phyloP scores from a whole-genome alignment of 2,113 vertebrate species.

The Chloroceryle aenea region DNA sequence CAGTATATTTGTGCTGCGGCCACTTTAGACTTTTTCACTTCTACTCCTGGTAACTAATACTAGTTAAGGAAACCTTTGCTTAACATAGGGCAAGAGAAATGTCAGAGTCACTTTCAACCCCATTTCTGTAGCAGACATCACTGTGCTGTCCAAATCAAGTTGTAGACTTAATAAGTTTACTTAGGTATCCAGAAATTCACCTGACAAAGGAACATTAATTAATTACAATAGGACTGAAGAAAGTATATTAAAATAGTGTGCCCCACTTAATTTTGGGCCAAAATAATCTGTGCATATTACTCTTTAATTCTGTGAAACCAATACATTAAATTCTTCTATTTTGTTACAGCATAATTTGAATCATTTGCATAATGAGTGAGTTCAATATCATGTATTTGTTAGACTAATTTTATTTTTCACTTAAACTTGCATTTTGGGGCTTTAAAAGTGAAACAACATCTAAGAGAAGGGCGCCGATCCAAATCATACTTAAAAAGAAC shows the following conservation, averaged over 20 bases:
- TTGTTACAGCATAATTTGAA: background rate
- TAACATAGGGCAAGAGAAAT: background rate
- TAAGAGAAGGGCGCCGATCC: background rate
- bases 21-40: background rate
- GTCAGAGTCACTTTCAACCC: background rate
- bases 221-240: background rate
- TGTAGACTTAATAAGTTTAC: background rate
- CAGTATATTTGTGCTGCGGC: background rate
- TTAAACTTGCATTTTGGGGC: background rate
- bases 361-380: background rate
- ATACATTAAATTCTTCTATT: background rate
- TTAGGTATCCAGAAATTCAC: background rate
- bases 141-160: background rate
- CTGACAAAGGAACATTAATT: background rate
- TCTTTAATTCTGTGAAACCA: background rate
- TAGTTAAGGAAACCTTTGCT: background rate
- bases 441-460: background rate
- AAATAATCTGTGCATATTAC: background rate
- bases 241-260: background rate
- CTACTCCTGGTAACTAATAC: background rate
- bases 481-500: conserved; percentile 20
- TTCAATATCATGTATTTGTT: background rate
- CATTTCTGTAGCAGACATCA: background rate
- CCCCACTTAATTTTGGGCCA: background rate
- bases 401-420: background rate